Evolutionary conservation across 2,888 invertebrate genomes (phyloP), one percentile per base, ranked within the genome.

Genomic region (Punctoribates punctum): DNA sequence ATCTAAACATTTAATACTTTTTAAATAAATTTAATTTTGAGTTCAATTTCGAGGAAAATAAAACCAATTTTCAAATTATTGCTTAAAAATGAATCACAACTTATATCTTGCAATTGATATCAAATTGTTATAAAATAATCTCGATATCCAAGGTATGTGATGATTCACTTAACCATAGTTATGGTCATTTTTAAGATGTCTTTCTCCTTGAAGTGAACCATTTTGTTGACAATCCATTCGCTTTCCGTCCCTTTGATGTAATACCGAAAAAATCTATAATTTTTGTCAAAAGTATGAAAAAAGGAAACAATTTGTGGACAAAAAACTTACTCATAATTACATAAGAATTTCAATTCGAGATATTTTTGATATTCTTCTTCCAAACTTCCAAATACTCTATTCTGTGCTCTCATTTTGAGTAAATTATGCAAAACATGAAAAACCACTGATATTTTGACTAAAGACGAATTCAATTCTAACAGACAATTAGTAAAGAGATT

Each of bases 181-280:
- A 27, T 34, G 27, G 51, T 5, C 20, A 42, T 20, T 27, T 42
- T 72, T 3, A 73, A 4, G 8, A 73, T 25, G 27, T 76, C 76
- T 38, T 46, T 73, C 23, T 76, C 73, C 81, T 89, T 89, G 82
- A 92, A 92, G 82, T 93, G 92, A 83, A 92, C 92, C 3, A 91
- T 87, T 79, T 91, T 87, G 83, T 92, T 92, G 8, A 93, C 87
- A 81, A 89, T 90, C 93, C 93, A 93, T 79, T 89, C 89, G 78
- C 90, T 89, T 80, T 91, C 89, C 0, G 89, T 88, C 0, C 91
- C 92, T 84, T 90, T 90, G 0, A 92, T 92, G 82, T 90, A 92
- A 82, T 93, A 92, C 82, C 90, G 88, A 78, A 92, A 90, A 82
- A 93, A 93, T 82, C 93, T 83, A 77, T 27, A 27, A n/a, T 23